phyloP scores from a whole-genome alignment of 2,888 invertebrate species.

The Nezara viridula region DNA sequence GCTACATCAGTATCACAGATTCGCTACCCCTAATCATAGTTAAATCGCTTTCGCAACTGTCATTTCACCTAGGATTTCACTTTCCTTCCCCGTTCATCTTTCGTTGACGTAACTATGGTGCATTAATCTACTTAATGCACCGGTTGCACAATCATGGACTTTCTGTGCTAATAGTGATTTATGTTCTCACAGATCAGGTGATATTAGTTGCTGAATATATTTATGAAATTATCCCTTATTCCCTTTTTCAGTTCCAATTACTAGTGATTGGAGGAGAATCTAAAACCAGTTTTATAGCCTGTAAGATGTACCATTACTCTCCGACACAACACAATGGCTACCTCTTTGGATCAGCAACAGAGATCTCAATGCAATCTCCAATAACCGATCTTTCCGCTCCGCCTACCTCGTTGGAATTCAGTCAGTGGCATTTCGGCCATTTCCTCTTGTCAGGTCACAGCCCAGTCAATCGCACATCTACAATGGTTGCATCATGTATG shows the following conservation, averaged over 20 bases:
- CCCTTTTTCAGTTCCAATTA: not conserved
- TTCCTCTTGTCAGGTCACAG: constrained; percentile 38
- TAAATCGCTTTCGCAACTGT: constrained; percentile 38
- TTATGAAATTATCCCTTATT: not conserved
- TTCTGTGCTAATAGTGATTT: not conserved
- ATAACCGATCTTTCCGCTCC: constrained; percentile 20
- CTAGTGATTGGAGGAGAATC: not conserved
- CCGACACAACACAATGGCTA: not conserved
- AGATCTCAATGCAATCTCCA: constrained; percentile 14
- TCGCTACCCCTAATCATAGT: not conserved
- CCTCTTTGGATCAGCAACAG: constrained; percentile 5
- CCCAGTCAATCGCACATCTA: not conserved
- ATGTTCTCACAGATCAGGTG: not conserved
- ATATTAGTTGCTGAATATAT: not conserved
- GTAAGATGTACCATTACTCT: not conserved
- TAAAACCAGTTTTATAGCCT: not conserved
- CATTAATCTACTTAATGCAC: constrained; percentile 5
- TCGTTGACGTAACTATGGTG: not conserved
- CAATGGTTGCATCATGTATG: not conserved
- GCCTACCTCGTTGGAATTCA: constrained; percentile 12
- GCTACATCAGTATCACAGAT: constrained; percentile 24
- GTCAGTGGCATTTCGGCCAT: constrained; percentile 28
- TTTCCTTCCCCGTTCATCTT: not conserved
- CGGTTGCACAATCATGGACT: not conserved
- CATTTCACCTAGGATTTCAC: constrained; percentile 22